Evolutionary conservation across 1,140 invertebrate genomes (phyloP).

Genomic region (Chironomus striatipennis): DNA sequence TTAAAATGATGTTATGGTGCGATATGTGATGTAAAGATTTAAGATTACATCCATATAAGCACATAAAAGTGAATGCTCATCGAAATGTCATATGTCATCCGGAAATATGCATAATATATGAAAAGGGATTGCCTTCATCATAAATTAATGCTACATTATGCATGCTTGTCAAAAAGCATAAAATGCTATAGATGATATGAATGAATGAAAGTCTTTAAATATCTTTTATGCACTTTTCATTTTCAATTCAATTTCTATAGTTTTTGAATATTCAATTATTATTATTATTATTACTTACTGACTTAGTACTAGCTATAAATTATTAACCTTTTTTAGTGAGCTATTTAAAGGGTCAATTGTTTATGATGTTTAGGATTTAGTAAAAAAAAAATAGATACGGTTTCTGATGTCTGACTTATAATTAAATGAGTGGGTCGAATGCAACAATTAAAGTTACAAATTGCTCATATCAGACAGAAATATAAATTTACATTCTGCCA

Average conservation of each 20-base stretch:
- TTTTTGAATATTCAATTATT: neutral
- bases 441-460: too few relatives aligned
- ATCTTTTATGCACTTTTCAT: neutral
- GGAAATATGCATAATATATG: neutral
- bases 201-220: too few relatives aligned
- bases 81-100: conserved; percentile 14
- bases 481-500: too few relatives aligned
- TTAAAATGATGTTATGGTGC: too few relatives aligned
- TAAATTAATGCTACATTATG: neutral
- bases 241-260: neutral
- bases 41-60: neutral
- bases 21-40: too few relatives aligned
- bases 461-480: too few relatives aligned
- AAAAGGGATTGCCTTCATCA: neutral
- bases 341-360: neutral
- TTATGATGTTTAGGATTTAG: too few relatives aligned
- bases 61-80: conserved; percentile 21
- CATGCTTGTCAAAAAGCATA: neutral
- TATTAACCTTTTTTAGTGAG: conserved; percentile 1
- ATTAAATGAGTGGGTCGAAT: too few relatives aligned
- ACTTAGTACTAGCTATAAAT: neutral
- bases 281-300: neutral
- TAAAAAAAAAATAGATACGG: too few relatives aligned
- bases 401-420: too few relatives aligned
- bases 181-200: neutral